Base-by-base conservation (phyloP, 1,140 invertebrate genomes). In the Stegodyphus dumicola region DNA sequence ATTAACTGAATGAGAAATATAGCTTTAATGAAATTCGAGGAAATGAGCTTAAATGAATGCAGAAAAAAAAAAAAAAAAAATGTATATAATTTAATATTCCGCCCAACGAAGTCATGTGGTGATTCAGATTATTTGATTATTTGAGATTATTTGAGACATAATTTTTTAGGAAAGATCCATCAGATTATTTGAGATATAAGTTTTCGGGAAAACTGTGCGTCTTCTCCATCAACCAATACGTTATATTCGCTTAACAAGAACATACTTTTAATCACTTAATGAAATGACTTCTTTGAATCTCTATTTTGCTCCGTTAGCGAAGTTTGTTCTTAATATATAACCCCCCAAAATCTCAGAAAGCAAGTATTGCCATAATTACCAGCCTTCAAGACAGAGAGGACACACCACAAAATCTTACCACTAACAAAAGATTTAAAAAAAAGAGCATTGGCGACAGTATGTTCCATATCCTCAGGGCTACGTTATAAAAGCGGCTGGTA, bases 401-500 rank as follows among this genome's bases (percentile, higher is more conserved):
- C 56, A 15, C 15, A 60, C 56, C 56, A 5, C 56, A 60, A 9
- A 60, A 5, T 60, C 56, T 60, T 60, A 15, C 56, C 15, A 60
- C 9, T 60, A 60, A 60, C 5, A 60, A 60, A 15, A 60, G 56
- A 60, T 11, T 60, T 2, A 60, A 60, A 60, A 60, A 3, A 60
- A 60, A 48, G 52, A 18, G 18, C 5, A n/a, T 18, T 77, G 75
- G 75, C 75, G 75, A 77, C 75, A 77, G 56, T 66, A 51, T 60
- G 56, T 15, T 60, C 15, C 56, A 15, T 49, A 7, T 17, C 15
- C 56, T 49, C 33, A 51, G 48, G 75, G 75, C 60, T 49, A 60
- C 33, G 56, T 64, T 66, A 77, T 77, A 77, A 77, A 77, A 77
- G 65, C 33, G 48, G 33, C 75, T 33, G 54, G 49, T 65, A 60